phyloP scores from a whole-genome alignment of 2,888 invertebrate genomes.

The Psylliodes chrysocephalus region DNA sequence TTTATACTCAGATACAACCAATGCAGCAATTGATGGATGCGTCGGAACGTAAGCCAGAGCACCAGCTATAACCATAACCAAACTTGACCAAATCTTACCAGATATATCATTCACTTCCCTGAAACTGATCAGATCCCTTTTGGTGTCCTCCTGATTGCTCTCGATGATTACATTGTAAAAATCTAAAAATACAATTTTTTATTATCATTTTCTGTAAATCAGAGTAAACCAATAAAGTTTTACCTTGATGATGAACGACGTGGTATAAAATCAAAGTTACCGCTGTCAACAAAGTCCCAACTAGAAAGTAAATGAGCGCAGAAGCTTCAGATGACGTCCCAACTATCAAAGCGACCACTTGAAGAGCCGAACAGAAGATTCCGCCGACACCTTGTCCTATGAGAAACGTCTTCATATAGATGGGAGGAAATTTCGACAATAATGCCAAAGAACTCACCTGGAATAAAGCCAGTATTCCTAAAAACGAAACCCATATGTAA shows the following conservation, averaged over 20 bases:
- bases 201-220: too few relatives aligned
- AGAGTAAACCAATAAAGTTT: too few relatives aligned
- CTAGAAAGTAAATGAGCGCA: constrained; percentile 36
- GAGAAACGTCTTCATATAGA: constrained; percentile 39
- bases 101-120: constrained; percentile 17
- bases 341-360: constrained; percentile 32
- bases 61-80: constrained; percentile 30
- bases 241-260: constrained; percentile 12
- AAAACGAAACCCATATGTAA: constrained; percentile 28
- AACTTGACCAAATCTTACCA: constrained; percentile 34
- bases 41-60: constrained; percentile 29
- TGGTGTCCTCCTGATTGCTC: constrained; percentile 23
- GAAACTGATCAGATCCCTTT: constrained; percentile 19
- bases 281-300: constrained; percentile 23
- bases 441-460: constrained; percentile 35
- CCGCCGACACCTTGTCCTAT: constrained; percentile 41
- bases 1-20: constrained; percentile 42
- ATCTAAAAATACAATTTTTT: neutral
- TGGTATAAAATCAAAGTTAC: constrained; percentile 22
- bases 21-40: constrained; percentile 35
- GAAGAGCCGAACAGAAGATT: constrained; percentile 36
- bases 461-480: constrained; percentile 36
- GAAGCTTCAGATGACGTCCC: constrained; percentile 32
- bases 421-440: constrained; percentile 40
- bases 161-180: constrained; percentile 29